phyloP scores from a whole-genome alignment of 2,888 invertebrate species.

The Drosophila fungiperda region DNA sequence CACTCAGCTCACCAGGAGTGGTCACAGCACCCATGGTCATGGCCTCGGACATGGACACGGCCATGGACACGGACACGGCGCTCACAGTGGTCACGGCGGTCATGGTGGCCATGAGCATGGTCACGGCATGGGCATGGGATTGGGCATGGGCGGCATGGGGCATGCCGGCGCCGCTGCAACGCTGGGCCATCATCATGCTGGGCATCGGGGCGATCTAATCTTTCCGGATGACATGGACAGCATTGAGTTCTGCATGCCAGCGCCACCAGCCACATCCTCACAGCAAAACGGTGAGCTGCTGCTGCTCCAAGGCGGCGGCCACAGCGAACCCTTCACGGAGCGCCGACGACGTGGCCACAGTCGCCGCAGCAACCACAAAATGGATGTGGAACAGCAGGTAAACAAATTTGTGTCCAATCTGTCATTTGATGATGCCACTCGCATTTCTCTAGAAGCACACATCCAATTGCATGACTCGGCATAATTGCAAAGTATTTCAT shows the following conservation, averaged over 20 bases:
- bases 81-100: neutral
- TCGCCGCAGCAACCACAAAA: constrained; percentile 84
- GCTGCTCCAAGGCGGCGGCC: constrained; percentile 63
- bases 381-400: constrained; percentile 84
- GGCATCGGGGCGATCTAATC: constrained; percentile 78
- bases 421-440: neutral
- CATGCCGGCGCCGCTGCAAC: constrained; percentile 70
- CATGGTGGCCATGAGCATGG: neutral
- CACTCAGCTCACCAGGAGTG: constrained; percentile 59
- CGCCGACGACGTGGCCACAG: constrained; percentile 82
- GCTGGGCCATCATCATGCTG: constrained; percentile 73
- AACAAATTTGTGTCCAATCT: neutral
- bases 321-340: constrained; percentile 82
- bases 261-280: constrained; percentile 71
- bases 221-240: constrained; percentile 84
- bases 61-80: constrained; percentile 4
- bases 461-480: neutral
- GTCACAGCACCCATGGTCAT: constrained; percentile 3
- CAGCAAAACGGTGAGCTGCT: constrained; percentile 77
- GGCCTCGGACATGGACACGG: neutral
- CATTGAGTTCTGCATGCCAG: constrained; percentile 84
- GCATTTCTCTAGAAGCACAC: neutral
- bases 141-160: constrained; percentile 34
- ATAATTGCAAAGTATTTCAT: neutral
- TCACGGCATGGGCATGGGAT: constrained; percentile 27